phyloP scores from a whole-genome alignment of 2,888 invertebrate genomes.

The Ormia ochracea region DNA sequence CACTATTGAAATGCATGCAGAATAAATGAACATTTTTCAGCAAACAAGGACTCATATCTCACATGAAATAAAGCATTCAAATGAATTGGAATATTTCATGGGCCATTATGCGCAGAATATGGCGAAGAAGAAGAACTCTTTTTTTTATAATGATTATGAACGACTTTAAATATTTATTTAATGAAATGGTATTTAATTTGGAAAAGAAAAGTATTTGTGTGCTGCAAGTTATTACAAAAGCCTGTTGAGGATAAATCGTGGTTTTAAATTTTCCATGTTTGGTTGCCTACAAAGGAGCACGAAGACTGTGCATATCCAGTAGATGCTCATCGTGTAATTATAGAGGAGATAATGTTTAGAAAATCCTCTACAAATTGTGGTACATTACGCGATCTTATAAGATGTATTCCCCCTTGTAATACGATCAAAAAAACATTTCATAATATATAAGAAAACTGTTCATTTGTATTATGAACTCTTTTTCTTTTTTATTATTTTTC shows the following conservation, averaged over 20 bases:
- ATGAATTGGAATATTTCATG: constrained; percentile 4
- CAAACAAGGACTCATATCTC: not conserved
- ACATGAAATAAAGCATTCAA: not conserved
- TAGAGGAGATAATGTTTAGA: too few species aligned
- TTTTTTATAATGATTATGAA: not conserved
- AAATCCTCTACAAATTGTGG: too few species aligned
- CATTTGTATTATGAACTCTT: too few species aligned
- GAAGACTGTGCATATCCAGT: too few species aligned
- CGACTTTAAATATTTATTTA: not conserved
- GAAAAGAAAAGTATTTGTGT: not conserved
- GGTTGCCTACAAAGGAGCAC: too few species aligned
- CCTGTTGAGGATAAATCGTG: not conserved
- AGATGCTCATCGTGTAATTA: too few species aligned
- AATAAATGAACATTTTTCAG: constrained; percentile 5
- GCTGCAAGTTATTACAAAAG: not conserved
- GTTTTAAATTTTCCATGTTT: not conserved
- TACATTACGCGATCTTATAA: too few species aligned
- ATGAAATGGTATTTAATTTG: not conserved
- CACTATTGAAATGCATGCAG: constrained; percentile 34
- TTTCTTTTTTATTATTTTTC: too few species aligned
- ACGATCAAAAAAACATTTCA: too few species aligned
- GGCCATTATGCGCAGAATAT: constrained; percentile 3
- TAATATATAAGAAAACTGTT: too few species aligned
- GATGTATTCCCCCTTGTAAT: too few species aligned
- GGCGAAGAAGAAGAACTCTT: too few species aligned